Evolutionary conservation across 2,113 vertebrate species (phyloP), one percentile per base, ranked within the genome.

Genomic region (Scatophagus argus): DNA sequence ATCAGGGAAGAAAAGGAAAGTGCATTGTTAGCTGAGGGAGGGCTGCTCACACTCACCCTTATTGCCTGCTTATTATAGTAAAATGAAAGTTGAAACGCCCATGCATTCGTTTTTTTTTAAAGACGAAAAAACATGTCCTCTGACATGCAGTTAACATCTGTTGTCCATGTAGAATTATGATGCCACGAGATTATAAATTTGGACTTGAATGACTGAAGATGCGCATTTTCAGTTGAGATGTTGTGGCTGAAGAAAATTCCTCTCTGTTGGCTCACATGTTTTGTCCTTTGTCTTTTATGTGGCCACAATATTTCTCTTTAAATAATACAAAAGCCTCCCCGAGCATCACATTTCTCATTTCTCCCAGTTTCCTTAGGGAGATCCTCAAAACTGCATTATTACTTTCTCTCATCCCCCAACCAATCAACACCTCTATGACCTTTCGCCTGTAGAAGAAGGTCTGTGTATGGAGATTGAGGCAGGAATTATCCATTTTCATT

Each of bases 341-440:
- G 5, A 41, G 34, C n/a, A 1, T 36, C 23, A 44, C 16, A 58
- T 61, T 29, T 51, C 21, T 54, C n/a, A 39, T 59, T 77, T 77
- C 36, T 36, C 5, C 10, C 32, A 47, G 8, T 38, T 51, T 39
- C 23, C 47, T 46, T 23, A 27, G 3, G 25, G 16, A 29, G 21
- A 38, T 31, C 6, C 10, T 29, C 3, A 19, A 46, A 56, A 32
- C 21, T 34, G 21, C 2, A 36, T 19, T 44, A 76, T 52, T 55
- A 62, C 39, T 52, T 61, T 25, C 25, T 47, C 38, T 60, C 56
- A 49, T 74, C 62, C 49, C 12, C 38, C 68, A 73, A 63, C 77
- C 74, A 85, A 86, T 89, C 71, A 63, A 81, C 89, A 81, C 83
- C 74, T 81, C 39, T 16, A 0, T 76, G 75, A 78, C 85, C 86